Evolutionary conservation across 1,140 invertebrate genomes (phyloP), one percentile per base, ranked within the genome.

Genomic region (Callitettix versicolor): DNA sequence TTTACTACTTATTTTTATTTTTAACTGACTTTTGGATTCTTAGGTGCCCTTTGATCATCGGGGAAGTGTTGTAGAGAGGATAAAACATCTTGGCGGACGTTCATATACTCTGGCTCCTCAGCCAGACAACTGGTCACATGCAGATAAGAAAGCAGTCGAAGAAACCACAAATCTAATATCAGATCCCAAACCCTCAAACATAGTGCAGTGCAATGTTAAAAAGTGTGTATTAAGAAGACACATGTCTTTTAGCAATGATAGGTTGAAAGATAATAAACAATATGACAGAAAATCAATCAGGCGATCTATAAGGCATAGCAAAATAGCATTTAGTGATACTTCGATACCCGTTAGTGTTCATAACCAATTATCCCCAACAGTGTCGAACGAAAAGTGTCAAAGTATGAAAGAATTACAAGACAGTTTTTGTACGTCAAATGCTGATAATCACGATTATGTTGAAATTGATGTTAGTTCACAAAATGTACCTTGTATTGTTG

Each of bases 291-390:
- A 38, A 53, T 54, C 46, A 26, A 22, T 12, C 20, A 44, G 42
- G 12, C 14, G 20, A 18, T 44, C 42, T 12, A 14, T 22, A 26
- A 26, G 48, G 5, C 30, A 20, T 34, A 57, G 42, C 34, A 60
- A 60, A 46, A 52, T 60, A 22, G 58, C 58, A 18, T 44, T 48
- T 2, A 60, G 59, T 57, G 59, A 60, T 24, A 57, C 56, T 11
- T 54, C 59, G 6, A 60, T 60, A 22, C 53, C 56, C n/a, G 56
- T 36, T 9, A 51, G 48, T 22, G 12, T 40, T n/a, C 38, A 14
- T n/a, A 36, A 26, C 4, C 48, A 51, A 38, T 9, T 15, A 17
- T 36, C 48, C 9, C 9, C 17, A 38, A 3, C n/a, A 1, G 11
- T 18, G 3, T 30, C 26, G 20, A 38, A 15, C n/a, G 34, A 51